Percentiles rank a stretch among this genome's conserved stretches.
Evolutionary conservation across 2,797 vertebrate genomes (phyloP).

Genomic region (Cercopithecus petaurista): DNA sequence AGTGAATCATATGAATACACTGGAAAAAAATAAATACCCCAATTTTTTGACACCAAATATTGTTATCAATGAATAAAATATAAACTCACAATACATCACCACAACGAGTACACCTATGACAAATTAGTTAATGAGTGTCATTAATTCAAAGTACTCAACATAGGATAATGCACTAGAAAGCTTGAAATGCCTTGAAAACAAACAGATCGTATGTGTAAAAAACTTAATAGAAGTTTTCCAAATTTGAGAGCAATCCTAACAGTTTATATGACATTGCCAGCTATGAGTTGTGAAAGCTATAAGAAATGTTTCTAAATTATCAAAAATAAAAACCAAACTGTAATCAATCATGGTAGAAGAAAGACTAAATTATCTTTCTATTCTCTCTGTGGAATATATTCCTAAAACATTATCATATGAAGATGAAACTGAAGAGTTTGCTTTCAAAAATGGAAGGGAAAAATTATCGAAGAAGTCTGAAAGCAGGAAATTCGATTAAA

Average conservation of each 20-base stretch:
- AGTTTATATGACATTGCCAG: neutral
- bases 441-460: neutral
- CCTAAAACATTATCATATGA: neutral
- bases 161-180: neutral
- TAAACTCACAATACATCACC: neutral
- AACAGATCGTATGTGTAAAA: neutral
- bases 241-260: neutral
- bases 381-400: neutral
- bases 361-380: neutral
- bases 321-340: conserved; percentile 30
- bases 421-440: neutral
- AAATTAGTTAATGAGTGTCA: neutral
- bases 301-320: conserved; percentile 25
- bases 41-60: conserved; percentile 17
- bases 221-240: neutral
- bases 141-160: conserved; percentile 41
- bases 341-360: neutral
- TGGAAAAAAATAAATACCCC: conserved; percentile 29
- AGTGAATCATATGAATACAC: neutral
- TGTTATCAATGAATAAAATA: conserved; percentile 13
- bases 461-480: neutral
- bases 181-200: neutral
- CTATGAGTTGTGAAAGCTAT: neutral
- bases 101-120: neutral
- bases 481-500: neutral